phyloP scores from a whole-genome alignment of 1,140 invertebrate species.

The Drosophila jambulina region DNA sequence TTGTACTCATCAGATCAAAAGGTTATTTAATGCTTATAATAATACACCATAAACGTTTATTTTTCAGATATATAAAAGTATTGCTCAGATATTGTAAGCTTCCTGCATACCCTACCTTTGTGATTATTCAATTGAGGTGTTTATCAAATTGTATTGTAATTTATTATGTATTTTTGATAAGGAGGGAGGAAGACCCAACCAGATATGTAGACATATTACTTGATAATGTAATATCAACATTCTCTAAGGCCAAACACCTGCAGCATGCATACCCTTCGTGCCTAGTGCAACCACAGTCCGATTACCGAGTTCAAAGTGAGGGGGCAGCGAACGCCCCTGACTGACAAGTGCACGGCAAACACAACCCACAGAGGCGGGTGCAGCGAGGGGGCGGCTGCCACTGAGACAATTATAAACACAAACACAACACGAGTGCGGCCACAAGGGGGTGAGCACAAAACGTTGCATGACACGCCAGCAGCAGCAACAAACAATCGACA shows the following conservation, averaged over 20 bases:
- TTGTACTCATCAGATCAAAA: background rate
- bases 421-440: slow-evolving; percentile 55
- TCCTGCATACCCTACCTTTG: background rate
- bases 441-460: slow-evolving; percentile 56
- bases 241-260: slow-evolving; percentile 9
- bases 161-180: background rate
- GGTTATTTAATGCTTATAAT: slow-evolving; percentile 5
- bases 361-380: background rate
- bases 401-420: slow-evolving; percentile 70
- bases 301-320: slow-evolving; percentile 26
- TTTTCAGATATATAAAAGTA: background rate
- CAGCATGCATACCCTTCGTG: slow-evolving; percentile 9
- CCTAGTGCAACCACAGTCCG: slow-evolving; percentile 7
- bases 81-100: too few species aligned
- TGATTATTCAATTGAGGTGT: background rate
- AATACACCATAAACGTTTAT: background rate
- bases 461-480: slow-evolving; percentile 66
- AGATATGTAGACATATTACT: too few species aligned
- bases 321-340: slow-evolving; percentile 71
- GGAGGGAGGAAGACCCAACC: background rate
- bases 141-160: background rate
- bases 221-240: background rate
- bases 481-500: slow-evolving; percentile 39
- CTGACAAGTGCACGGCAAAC: slow-evolving; percentile 55
- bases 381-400: slow-evolving; percentile 10